These are phyloP conservation scores for Hirundichthys speculiger DNA, from an alignment of 2,113 vertebrate genomes.

Conservation along the genomic window DNA sequence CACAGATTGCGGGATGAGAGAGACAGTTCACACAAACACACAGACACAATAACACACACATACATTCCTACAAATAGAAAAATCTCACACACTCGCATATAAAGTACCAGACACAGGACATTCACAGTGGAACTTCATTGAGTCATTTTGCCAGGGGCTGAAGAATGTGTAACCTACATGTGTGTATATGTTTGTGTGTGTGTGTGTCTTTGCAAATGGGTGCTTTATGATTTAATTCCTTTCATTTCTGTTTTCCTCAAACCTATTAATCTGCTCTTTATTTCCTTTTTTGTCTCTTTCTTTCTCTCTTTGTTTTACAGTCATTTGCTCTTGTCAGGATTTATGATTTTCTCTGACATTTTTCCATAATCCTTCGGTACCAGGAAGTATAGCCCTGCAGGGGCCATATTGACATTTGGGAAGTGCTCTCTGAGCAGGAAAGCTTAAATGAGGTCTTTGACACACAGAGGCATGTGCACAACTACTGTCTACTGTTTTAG, in stretches of 20 bases:
- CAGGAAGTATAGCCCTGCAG: constrained; percentile 76
- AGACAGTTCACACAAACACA: not conserved
- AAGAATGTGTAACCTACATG: constrained; percentile 28
- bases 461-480: too few species aligned
- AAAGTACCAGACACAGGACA: not conserved
- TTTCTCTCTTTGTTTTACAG: constrained; percentile 29
- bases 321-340: constrained; percentile 64
- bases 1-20: constrained; percentile 16
- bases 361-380: constrained; percentile 77
- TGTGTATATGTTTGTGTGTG: not conserved
- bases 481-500: too few species aligned
- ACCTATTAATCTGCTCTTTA: constrained; percentile 35
- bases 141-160: constrained; percentile 38
- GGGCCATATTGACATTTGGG: constrained; percentile 75
- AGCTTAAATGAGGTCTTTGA: constrained; percentile 16
- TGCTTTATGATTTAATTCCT: constrained; percentile 57
- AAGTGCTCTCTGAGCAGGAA: constrained; percentile 72
- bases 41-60: not conserved
- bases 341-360: constrained; percentile 74
- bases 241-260: constrained; percentile 55
- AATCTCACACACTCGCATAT: not conserved
- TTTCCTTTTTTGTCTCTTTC: constrained; percentile 16
- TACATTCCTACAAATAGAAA: too few species aligned
- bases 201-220: constrained; percentile 15
- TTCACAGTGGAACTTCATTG: constrained; percentile 14